Evolutionary conservation across 2,888 invertebrate species (phyloP), one percentile per base, ranked within the genome.

Genomic region (Drosophila tanythrix): DNA sequence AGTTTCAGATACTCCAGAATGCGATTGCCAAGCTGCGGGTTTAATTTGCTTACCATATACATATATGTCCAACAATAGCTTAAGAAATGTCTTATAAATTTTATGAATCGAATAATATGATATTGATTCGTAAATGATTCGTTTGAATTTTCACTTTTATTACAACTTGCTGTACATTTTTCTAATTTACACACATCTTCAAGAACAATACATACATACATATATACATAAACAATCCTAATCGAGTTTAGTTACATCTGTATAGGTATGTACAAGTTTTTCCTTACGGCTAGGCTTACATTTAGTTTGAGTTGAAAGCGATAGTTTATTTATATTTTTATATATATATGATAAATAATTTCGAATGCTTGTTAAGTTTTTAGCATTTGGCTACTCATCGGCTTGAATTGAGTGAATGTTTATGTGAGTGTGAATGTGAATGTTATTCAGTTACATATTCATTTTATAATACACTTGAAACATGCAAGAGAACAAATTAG

Each of bases 1-100:
- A 98, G 93, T 96, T 98, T 92, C 96, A 96, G 79, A 95, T 96
- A 60, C 94, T 98, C 21, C 95, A 96, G 83, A 96, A 97, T 87
- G 96, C 97, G 10, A 94, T 97, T 92, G 95, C 94, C 67, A 97
- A 97, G 92, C 91, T 97, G 74, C 96, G 94, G 89, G 91, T 93
- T 64, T 93, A 90, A 57, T 25, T 53, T 55, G 18, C 35, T 36
- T 27, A 46, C 3, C n/a, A n/a, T n/a, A n/a, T n/a, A 51, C 43
- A 50, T 36, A 33, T 36, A 33, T 38, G 25, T 15, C 29, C 43
- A 33, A 18, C 8, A 25, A 48, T 57, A 27, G 33, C 53, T 56
- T 62, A 69, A 69, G 55, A 50, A 15, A 35, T n/a, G 15, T 18
- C 31, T 50, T 48, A 29, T 55, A 57, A 48, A 35, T 60, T 57